Evolutionary conservation across 2,797 vertebrate genomes (phyloP).

Genomic region (Anguilla megastoma): DNA sequence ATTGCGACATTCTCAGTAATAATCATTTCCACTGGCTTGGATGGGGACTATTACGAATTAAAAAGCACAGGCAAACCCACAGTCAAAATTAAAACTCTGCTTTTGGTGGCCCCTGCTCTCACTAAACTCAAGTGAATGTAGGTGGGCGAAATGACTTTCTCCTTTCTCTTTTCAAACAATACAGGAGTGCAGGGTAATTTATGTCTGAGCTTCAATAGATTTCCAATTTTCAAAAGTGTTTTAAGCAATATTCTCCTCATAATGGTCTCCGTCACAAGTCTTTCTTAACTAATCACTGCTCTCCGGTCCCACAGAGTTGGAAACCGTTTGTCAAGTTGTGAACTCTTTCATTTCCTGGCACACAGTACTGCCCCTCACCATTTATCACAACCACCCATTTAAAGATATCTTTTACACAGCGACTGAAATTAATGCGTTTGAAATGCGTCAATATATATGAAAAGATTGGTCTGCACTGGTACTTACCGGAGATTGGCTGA

Average conservation of each 20-base stretch:
- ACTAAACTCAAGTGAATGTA: neutral
- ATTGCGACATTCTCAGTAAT: neutral
- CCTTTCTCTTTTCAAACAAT: neutral
- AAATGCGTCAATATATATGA: neutral
- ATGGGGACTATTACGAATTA: neutral
- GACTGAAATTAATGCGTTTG: neutral
- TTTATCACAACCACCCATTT: neutral
- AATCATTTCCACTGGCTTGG: neutral
- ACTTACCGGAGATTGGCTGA: constrained; percentile 82
- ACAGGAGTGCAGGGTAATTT: neutral
- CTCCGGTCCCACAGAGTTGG: neutral
- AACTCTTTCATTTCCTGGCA: neutral
- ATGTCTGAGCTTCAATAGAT: neutral
- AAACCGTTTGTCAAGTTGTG: neutral
- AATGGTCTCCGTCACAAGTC: neutral
- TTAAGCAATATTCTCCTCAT: neutral
- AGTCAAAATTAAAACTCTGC: neutral
- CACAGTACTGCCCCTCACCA: neutral
- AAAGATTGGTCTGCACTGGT: neutral
- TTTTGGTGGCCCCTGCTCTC: neutral
- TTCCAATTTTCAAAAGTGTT: neutral
- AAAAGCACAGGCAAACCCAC: neutral
- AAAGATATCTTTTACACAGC: neutral
- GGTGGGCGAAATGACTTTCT: neutral
- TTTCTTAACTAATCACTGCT: neutral